These are phyloP conservation scores for Drosophila punjabiensis DNA, from an alignment of 1,140 invertebrate genomes.

Conservation along the genomic window DNA sequence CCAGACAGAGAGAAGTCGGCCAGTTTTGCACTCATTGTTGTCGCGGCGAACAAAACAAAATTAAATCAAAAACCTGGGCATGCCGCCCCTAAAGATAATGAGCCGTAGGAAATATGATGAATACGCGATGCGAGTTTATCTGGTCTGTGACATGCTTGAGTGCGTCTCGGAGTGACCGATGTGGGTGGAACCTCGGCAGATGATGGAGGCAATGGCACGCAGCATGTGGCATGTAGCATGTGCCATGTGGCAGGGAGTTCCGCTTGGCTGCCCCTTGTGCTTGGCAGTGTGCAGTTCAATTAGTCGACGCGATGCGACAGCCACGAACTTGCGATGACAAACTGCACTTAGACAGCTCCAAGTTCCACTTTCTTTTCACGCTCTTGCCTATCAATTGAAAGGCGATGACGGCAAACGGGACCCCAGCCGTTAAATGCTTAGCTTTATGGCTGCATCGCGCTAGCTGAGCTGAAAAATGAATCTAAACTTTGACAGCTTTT, in stretches of 20 bases:
- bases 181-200: slow-evolving; percentile 46
- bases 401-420: slow-evolving; percentile 30
- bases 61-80: background rate
- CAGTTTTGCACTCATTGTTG: slow-evolving; percentile 52
- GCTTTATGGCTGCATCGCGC: slow-evolving; percentile 10
- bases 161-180: slow-evolving; percentile 45
- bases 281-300: slow-evolving; percentile 49
- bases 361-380: slow-evolving; percentile 74
- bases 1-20: slow-evolving; percentile 11
- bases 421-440: slow-evolving; percentile 13
- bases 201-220: slow-evolving; percentile 16
- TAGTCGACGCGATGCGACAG: slow-evolving; percentile 38
- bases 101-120: slow-evolving; percentile 38
- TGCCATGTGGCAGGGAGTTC: slow-evolving; percentile 36
- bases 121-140: slow-evolving; percentile 54
- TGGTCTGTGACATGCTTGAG: slow-evolving; percentile 54
- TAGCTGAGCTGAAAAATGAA: slow-evolving; percentile 29
- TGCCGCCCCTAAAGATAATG: slow-evolving; percentile 40
- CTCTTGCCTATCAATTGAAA: slow-evolving; percentile 71
- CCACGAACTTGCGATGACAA: slow-evolving; percentile 51
- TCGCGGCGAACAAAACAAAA: slow-evolving; percentile 14
- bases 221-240: slow-evolving; percentile 28
- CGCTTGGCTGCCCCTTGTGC: slow-evolving; percentile 60
- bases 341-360: slow-evolving; percentile 37
- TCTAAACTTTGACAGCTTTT: slow-evolving; percentile 52